phyloP scores from a whole-genome alignment of 2,113 vertebrate species.

The Anoura caudifer region DNA sequence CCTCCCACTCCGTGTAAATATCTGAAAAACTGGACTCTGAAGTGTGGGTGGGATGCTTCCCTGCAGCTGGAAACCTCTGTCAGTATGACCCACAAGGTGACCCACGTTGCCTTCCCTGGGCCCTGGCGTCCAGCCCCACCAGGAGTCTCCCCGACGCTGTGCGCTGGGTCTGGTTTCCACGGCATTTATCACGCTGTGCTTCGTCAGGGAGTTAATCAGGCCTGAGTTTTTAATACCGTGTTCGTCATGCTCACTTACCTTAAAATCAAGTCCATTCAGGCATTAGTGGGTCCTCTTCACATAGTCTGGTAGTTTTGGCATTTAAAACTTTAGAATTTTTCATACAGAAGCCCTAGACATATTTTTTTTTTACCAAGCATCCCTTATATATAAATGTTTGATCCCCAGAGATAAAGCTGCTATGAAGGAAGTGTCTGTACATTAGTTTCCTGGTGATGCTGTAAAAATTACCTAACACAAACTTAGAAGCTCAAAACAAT shows the following conservation, averaged over 20 bases:
- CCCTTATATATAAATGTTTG: neutral
- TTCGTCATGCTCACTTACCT: constrained; percentile 68
- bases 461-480: neutral
- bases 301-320: neutral
- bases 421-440: neutral
- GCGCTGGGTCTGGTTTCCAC: neutral
- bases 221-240: constrained; percentile 61
- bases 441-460: neutral
- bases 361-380: neutral
- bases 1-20: neutral
- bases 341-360: neutral
- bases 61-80: neutral
- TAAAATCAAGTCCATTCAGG: constrained; percentile 57
- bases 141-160: neutral
- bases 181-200: constrained; percentile 60
- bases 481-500: neutral
- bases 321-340: constrained; percentile 60
- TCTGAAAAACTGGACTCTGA: no score
- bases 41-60: neutral
- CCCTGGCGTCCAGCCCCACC: neutral
- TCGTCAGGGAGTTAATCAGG: constrained; percentile 68
- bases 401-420: neutral
- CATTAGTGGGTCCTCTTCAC: neutral
- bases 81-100: neutral
- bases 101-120: rapidly evolving